Conservation (phyloP, 1,140 invertebrate species). For the Drosophila sulfurigaster region DNA sequence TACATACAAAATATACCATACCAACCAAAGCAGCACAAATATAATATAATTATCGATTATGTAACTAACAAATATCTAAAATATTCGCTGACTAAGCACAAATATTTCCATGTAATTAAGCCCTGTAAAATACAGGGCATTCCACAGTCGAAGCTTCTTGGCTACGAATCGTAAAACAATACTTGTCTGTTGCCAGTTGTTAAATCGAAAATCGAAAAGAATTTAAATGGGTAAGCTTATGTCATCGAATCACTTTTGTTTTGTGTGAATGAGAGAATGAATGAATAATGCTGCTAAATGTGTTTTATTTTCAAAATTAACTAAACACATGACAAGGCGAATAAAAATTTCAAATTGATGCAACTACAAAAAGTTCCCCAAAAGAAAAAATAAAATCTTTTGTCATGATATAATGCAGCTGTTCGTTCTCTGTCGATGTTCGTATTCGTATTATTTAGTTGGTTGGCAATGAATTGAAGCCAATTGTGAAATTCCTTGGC, state of each 20-base stretch:
- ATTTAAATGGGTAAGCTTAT: slow-evolving; percentile 67
- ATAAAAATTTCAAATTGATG: slow-evolving; percentile 16
- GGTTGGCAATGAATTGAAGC: slow-evolving; percentile 40
- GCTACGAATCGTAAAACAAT: background rate
- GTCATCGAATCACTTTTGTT: slow-evolving; percentile 56
- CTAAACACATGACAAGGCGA: slow-evolving; percentile 39
- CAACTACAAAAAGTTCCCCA: slow-evolving; percentile 14
- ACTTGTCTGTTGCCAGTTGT: slow-evolving; percentile 4
- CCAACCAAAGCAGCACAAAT: no score
- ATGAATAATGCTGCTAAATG: slow-evolving; percentile 51
- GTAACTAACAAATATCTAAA: no score
- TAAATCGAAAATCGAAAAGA: slow-evolving; percentile 41
- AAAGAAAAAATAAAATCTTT: slow-evolving; percentile 17
- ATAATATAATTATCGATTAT: background rate
- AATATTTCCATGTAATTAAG: background rate
- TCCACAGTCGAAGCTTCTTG: background rate
- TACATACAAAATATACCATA: no score
- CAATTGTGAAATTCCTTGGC: slow-evolving; percentile 39
- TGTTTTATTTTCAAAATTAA: slow-evolving; percentile 63
- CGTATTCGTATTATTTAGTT: slow-evolving; percentile 34
- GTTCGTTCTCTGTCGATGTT: slow-evolving; percentile 23
- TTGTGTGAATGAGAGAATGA: slow-evolving; percentile 13
- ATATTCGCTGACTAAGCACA: no score
- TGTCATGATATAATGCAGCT: slow-evolving; percentile 58
- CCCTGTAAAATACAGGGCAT: slow-evolving; percentile 7